phyloP scores from a whole-genome alignment of 1,140 invertebrate genomes.

The Eriocheir sinensis region DNA sequence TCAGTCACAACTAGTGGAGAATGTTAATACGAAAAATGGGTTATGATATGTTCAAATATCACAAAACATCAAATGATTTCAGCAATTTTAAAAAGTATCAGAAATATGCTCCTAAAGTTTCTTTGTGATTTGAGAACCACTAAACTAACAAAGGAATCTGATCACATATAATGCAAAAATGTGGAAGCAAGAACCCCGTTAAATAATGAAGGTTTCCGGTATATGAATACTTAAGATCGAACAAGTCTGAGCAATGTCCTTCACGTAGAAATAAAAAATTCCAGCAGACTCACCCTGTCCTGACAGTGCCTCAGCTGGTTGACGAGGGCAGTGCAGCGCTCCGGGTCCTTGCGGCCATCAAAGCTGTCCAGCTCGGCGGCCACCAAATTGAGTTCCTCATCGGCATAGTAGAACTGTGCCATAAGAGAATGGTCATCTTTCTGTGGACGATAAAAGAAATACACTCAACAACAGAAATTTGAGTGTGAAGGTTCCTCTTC shows the following conservation, averaged over 20 bases:
- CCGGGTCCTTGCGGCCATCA: conserved; percentile 98
- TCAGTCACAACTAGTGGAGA: too few relatives aligned
- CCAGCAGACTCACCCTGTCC: conserved; percentile 83
- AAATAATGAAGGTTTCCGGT: not conserved
- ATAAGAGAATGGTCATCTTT: conserved; percentile 95
- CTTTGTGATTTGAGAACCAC: too few relatives aligned
- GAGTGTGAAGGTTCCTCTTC: not conserved
- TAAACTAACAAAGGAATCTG: too few relatives aligned
- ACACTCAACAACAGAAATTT: not conserved
- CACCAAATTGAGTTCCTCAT: conserved; percentile 96
- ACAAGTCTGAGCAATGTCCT: too few relatives aligned
- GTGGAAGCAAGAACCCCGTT: too few relatives aligned
- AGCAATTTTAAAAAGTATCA: too few relatives aligned
- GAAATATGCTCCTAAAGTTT: too few relatives aligned
- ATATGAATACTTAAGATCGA: not conserved
- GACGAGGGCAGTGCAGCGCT: conserved; percentile 96
- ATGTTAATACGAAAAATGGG: too few relatives aligned
- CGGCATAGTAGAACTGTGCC: conserved; percentile 98
- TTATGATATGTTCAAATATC: too few relatives aligned
- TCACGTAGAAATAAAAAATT: not conserved
- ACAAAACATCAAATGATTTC: too few relatives aligned
- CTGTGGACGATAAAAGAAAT: conserved; percentile 83
- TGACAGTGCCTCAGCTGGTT: conserved; percentile 96
- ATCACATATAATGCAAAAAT: too few relatives aligned
- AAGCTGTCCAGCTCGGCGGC: conserved; percentile 98